Conservation (phyloP, 1,140 invertebrate species). For the Bathynomus jamesi region DNA sequence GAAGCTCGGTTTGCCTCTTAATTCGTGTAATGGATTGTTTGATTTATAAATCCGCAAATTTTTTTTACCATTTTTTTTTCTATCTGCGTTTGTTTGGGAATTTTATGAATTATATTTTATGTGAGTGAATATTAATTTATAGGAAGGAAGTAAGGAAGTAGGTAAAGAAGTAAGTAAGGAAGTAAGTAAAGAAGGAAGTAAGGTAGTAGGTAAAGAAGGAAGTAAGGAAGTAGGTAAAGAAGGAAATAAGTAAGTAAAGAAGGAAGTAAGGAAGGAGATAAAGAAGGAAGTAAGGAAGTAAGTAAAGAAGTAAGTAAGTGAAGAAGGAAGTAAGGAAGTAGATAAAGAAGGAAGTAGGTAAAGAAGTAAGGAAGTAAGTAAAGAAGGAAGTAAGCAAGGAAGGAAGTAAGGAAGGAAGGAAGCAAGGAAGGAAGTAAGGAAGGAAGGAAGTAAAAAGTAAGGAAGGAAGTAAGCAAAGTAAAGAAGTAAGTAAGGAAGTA, state of each 20-base stretch:
- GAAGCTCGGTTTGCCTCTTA: neutral
- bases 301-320: neutral
- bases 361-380: neutral
- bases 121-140: too few species aligned
- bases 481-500: neutral
- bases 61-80: too few species aligned
- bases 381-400: neutral
- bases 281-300: neutral
- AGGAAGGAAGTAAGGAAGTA: neutral
- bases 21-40: too few species aligned
- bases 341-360: neutral
- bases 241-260: neutral
- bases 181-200: neutral
- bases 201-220: neutral
- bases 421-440: neutral
- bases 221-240: neutral
- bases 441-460: neutral
- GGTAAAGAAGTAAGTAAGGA: neutral
- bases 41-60: too few species aligned
- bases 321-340: neutral
- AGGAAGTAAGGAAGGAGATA: neutral
- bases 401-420: neutral
- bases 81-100: too few species aligned
- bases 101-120: too few species aligned
- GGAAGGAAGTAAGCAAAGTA: neutral